Evolutionary conservation across 2,797 vertebrate genomes (phyloP).

Genomic region (Gymnoscopelus braueri): DNA sequence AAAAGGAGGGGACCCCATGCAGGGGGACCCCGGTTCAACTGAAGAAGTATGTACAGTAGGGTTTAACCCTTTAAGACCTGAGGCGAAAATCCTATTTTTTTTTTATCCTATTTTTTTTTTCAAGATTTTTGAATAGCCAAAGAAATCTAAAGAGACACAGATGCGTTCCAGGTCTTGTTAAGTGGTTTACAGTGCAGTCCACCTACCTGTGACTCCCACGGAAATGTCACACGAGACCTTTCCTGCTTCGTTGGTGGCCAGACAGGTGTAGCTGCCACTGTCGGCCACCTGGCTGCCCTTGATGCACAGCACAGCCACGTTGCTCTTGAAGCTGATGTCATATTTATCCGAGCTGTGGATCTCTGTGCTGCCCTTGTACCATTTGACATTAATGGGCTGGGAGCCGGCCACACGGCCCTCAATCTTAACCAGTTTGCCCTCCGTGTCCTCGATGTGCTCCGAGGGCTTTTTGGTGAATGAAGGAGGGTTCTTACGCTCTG

Average conservation of each 20-base stretch:
- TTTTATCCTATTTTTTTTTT: too few relatives aligned
- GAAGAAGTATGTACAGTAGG: too few relatives aligned
- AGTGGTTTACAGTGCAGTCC: too few relatives aligned
- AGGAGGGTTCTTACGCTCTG: conserved; percentile 93
- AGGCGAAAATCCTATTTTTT: too few relatives aligned
- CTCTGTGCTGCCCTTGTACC: conserved; percentile 90
- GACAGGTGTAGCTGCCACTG: conserved; percentile 89
- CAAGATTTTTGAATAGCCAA: too few relatives aligned
- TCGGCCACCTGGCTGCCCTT: conserved; percentile 82
- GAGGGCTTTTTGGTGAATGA: conserved; percentile 94
- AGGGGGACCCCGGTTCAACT: too few relatives aligned
- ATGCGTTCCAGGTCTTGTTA: too few relatives aligned
- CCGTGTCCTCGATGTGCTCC: conserved; percentile 89
- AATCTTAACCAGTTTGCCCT: conserved; percentile 91
- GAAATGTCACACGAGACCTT: conserved; percentile 83
- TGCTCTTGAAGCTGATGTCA: conserved; percentile 92
- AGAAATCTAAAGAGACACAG: too few relatives aligned
- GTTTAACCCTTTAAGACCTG: too few relatives aligned
- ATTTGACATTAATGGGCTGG: conserved; percentile 89
- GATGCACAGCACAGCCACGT: conserved; percentile 86
- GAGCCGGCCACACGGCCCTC: conserved; percentile 93
- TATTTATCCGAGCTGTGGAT: conserved; percentile 85
- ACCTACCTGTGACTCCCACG: conserved; percentile 90
- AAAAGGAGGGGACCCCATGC: too few relatives aligned
- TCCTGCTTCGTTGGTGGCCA: conserved; percentile 92